A percentile compares a stretch with the other conserved stretches of the same genome.
phyloP scores from a whole-genome alignment of 2,113 vertebrate genomes.

The Terrapene triunguis region DNA sequence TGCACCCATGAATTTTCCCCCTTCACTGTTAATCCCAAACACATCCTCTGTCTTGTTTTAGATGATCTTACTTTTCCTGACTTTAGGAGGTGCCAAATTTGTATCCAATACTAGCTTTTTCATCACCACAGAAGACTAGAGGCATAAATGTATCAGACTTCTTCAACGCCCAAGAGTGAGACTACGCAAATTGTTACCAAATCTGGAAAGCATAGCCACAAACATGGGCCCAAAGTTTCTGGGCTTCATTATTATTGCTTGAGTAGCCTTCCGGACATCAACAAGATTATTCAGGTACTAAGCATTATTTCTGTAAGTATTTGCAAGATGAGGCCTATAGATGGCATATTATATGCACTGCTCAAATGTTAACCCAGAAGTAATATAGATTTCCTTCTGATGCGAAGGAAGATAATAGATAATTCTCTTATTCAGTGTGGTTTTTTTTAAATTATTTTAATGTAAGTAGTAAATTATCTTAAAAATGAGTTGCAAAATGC shows the following conservation, averaged over 20 bases:
- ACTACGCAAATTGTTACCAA: neutral
- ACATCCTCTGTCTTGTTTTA: neutral
- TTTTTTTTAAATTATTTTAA: neutral
- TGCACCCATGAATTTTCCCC: too few species aligned
- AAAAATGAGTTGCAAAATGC: constrained; percentile 4
- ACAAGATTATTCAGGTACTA: neutral
- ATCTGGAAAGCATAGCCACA: neutral
- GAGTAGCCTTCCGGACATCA: neutral
- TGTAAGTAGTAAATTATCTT: neutral
- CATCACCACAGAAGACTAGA: neutral
- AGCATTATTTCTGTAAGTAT: neutral
- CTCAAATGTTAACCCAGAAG: neutral
- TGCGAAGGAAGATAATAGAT: neutral
- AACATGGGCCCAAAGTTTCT: neutral
- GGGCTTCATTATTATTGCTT: neutral
- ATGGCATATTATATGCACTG: neutral
- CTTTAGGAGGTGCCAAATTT: neutral
- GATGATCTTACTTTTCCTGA: neutral
- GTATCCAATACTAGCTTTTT: neutral
- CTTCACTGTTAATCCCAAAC: neutral
- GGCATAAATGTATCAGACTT: neutral
- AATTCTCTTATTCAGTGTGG: neutral
- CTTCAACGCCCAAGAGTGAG: neutral
- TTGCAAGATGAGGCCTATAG: neutral
- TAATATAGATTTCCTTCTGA: neutral